These are phyloP conservation scores for Camptogramma bilineatum DNA, from an alignment of 2,888 invertebrate species.

Conservation along the genomic window DNA sequence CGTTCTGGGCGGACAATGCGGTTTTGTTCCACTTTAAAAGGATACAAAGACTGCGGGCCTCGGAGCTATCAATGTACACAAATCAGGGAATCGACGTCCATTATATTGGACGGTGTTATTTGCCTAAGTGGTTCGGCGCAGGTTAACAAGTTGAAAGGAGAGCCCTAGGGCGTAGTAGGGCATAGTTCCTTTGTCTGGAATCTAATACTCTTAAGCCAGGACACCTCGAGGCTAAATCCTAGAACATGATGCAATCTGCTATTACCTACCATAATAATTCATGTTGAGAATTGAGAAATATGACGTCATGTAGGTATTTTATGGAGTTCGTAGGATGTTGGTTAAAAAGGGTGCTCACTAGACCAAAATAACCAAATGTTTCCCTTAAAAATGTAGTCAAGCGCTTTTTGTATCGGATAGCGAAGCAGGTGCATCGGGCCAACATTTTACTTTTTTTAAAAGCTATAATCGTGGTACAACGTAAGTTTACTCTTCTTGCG, in stretches of 20 bases:
- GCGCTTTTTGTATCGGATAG: conserved; percentile 19
- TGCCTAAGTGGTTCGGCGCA: conserved; percentile 63
- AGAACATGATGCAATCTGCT: conserved; percentile 59
- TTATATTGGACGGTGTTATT: conserved; percentile 65
- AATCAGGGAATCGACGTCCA: conserved; percentile 56
- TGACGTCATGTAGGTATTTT: neutral
- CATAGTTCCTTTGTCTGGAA: conserved; percentile 58
- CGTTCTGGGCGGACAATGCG: conserved; percentile 45
- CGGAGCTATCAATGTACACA: conserved; percentile 42
- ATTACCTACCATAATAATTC: conserved; percentile 49
- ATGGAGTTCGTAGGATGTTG: neutral
- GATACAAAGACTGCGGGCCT: conserved; percentile 13
- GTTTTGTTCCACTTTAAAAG: conserved; percentile 34
- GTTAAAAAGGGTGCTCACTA: conserved; percentile 57
- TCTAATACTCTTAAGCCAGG: conserved; percentile 50
- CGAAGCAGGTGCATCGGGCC: conserved; percentile 13
- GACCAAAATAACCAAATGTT: conserved; percentile 44
- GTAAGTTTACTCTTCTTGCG: conserved; percentile 25
- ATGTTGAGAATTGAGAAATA: neutral
- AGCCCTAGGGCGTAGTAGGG: conserved; percentile 41
- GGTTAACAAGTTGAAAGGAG: conserved; percentile 63
- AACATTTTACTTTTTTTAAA: conserved; percentile 17
- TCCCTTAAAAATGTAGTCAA: conserved; percentile 22
- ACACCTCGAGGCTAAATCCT: conserved; percentile 62
- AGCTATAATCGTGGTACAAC: conserved; percentile 3